Evolutionary conservation across 2,888 invertebrate species (phyloP).

Genomic region (Drosophila differens): DNA sequence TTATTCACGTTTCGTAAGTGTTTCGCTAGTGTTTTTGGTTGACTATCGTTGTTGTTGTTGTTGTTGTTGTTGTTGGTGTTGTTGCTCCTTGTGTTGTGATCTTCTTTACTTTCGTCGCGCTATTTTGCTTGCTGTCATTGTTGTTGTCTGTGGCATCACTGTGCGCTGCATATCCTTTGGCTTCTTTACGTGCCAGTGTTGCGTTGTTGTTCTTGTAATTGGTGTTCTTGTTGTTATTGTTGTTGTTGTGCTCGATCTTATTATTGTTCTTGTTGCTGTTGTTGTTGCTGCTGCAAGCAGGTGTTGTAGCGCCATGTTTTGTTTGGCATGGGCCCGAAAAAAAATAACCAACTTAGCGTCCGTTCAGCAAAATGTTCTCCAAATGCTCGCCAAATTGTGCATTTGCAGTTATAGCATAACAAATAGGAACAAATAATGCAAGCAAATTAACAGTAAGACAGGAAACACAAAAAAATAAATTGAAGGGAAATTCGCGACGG

Average conservation of each 20-base stretch:
- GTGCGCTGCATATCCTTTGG: constrained; percentile 46
- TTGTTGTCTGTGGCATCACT: constrained; percentile 34
- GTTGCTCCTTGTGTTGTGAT: constrained; percentile 6
- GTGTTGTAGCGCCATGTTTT: constrained; percentile 59
- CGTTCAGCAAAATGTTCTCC: constrained; percentile 21
- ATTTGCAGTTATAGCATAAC: constrained; percentile 18
- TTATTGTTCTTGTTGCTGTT: constrained; percentile 17
- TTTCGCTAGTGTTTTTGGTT: constrained; percentile 31
- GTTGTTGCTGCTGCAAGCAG: constrained; percentile 24
- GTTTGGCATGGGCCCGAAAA: constrained; percentile 51
- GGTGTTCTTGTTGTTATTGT: constrained; percentile 11
- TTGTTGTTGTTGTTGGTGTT: constrained; percentile 10
- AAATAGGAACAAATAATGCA: neutral
- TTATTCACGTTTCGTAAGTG: constrained; percentile 60
- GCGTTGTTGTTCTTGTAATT: constrained; percentile 18
- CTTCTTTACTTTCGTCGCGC: constrained; percentile 45
- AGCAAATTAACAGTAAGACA: neutral
- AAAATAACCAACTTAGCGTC: constrained; percentile 16
- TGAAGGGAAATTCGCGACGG: constrained; percentile 22
- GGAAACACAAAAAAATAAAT: neutral
- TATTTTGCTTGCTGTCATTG: constrained; percentile 39
- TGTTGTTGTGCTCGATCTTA: constrained; percentile 9
- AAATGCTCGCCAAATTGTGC: constrained; percentile 19
- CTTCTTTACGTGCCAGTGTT: constrained; percentile 36
- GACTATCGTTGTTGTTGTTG: constrained; percentile 13